Base-by-base conservation (phyloP, 1,140 invertebrate genomes). In the Augochlora pura region DNA sequence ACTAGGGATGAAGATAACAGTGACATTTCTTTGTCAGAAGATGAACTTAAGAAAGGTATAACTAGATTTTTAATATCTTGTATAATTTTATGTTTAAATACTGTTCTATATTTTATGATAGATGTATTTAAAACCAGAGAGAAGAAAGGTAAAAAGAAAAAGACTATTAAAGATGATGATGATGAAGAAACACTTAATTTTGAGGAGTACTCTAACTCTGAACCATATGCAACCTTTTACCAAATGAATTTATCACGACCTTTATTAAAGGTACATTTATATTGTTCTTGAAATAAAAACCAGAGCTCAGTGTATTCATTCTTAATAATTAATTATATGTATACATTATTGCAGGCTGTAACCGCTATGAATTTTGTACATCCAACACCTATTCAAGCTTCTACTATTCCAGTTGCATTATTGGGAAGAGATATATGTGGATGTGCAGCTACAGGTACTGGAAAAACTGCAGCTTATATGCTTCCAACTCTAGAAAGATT, bases 401-500 rank as follows among this genome's bases (percentile, higher is more conserved):
- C 97, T 1, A 98, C 98, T 0, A 98, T 99, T 87, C 99, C 99
- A 0, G 94, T 99, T 14, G 99, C 98, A 32, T 93, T 99, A 49
- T 92, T 97, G 86, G 96, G 96, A 12, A 95, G 96, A 88, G 98
- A 99, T 93, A 96, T 99, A 86, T 98, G 98, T 94, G 98, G 97
- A 16, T 99, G 98, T 94, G 98, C 98, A 73, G 98, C 98, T 4
- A 99, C 99, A 0, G 99, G 99, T 57, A 99, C 99, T 9, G 99
- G 98, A 46, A 99, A 99, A 95, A 99, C 99, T 4, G 98, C 98
- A 0, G 99, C 99, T 0, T 99, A 99, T 90, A 99, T 99, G 97
- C 93, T 99, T 80, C 99, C 99, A 6, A 98, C 98, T 42, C 90
- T 99, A 32, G 99, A 99, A 93, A 94, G 99, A 84, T 94, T 99